These are phyloP conservation scores for Paralvinella palmiformis DNA, from an alignment of 1,140 invertebrate genomes.

Conservation along the genomic window DNA sequence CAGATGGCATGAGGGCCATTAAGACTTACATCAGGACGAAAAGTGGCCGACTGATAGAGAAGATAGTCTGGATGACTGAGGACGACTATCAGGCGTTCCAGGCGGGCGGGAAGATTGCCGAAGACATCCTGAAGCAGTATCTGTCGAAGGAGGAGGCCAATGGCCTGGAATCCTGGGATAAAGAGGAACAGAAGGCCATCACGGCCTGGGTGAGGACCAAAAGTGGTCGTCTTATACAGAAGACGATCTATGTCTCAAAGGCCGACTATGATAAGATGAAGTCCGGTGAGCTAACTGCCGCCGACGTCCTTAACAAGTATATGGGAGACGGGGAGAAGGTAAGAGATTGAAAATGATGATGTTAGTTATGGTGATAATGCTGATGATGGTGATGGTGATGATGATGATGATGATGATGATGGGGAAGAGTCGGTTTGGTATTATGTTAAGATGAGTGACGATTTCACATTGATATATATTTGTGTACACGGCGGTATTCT, in stretches of 20 bases:
- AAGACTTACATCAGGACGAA: constrained; percentile 46
- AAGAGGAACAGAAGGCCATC: constrained; percentile 42
- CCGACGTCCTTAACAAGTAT: constrained; percentile 40
- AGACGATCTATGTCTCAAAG: constrained; percentile 4
- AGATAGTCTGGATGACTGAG: constrained; percentile 44
- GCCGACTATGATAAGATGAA: constrained; percentile 33
- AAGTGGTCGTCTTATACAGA: constrained; percentile 31
- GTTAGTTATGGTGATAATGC: too few relatives aligned
- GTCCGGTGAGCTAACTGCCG: constrained; percentile 34
- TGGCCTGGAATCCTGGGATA: constrained; percentile 45
- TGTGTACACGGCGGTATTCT: too few relatives aligned
- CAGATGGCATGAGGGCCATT: constrained; percentile 33
- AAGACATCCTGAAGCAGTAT: constrained; percentile 35
- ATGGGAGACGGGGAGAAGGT: constrained; percentile 29
- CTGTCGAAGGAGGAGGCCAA: constrained; percentile 41
- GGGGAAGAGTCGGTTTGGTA: too few relatives aligned
- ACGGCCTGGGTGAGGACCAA: constrained; percentile 48
- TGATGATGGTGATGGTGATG: too few relatives aligned
- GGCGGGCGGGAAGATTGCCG: constrained; percentile 7
- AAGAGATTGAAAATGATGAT: too few relatives aligned
- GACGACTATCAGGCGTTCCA: constrained; percentile 33
- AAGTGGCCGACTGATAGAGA: constrained; percentile 44
- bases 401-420: too few relatives aligned
- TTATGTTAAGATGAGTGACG: too few relatives aligned
- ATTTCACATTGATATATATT: too few relatives aligned